Base-by-base conservation (phyloP, 2,888 invertebrate genomes). In the Hedya salicella region DNA sequence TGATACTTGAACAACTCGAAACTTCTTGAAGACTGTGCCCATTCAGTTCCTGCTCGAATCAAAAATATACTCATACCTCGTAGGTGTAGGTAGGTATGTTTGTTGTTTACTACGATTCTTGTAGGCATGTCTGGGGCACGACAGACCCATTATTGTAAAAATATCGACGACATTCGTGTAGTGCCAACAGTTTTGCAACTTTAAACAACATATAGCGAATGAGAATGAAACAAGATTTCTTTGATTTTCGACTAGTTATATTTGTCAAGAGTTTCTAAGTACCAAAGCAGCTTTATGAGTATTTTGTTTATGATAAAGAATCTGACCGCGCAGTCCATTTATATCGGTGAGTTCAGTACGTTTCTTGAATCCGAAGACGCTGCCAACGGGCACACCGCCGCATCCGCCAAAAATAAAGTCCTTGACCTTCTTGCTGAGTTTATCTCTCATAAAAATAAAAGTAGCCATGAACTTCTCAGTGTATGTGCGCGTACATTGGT, bases 371-470 rank as follows among this genome's bases (percentile, higher is more conserved):
- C 72, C 77, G 81, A 83, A 82, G 75, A 82, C 80, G 85, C 80
- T 88, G 89, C 86, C 89, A 88, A 79, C 79, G 77, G 77, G 61
- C 73, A 73, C 72, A 73, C 78, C 74, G 77, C 75, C 75, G 80
- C 81, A 81, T 83, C 83, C 80, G 89, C 90, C 89, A 88, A 89
- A 91, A 88, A 89, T 86, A 84, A 78, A 87, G 79, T 85, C 89
- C 91, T 89, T 91, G 90, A 89, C 90, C 91, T 89, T 89, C 82
- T 78, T 79, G 78, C 71, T 70, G 83, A 86, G 84, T 86, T 84
- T 85, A 87, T 87, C 85, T 82, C 73, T 78, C 78, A 78, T 85
- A 87, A 89, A 89, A 89, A 89, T 89, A 89, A 88, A 80, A 87
- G 84, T 82, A 86, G 82, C 89, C 91, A 76, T 91, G 91, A 91